Base-by-base conservation (phyloP, 2,797 vertebrate species). In the Phylloscopus collybita region DNA sequence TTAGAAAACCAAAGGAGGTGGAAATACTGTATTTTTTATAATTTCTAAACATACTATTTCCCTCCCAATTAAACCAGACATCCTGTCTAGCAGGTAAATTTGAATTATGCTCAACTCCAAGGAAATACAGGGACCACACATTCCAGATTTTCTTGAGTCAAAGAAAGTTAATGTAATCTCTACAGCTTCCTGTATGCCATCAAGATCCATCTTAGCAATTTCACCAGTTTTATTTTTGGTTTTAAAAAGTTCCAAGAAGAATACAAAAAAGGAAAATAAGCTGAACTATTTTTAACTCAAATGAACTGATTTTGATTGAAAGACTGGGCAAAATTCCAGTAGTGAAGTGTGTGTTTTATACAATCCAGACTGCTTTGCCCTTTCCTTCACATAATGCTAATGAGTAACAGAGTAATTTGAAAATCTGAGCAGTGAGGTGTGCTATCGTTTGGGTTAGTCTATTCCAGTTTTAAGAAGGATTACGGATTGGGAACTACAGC, bases 381-480 rank as follows among this genome's bases (percentile, higher is more conserved):
- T 86, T 96, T 88, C 36, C 85, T 88, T 90, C 80, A 27, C 38
- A 50, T 57, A 70, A 92, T 82, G 74, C 53, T 95, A 88, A 94
- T 71, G 34, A 95, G 53, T 23, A 82, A 73, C 36, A 84, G 73
- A 90, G 27, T 40, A 91, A 59, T 62, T 60, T 45, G 54, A 93
- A 93, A 90, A 86, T 72, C 66, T 86, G 93, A 83, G 85, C 79
- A 57, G 59, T 70, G 86, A 90, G 88, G 86, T 92, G 40, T 86
- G 64, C 64, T 80, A 4, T 4, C 8, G 0, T 73, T 93, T 80
- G 60, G 38, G 70, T 92, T 90, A 90, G 87, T 86, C 60, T 94
- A 44, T 79, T 66, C 64, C 62, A 81, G 91, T 40, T 61, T 96
- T 90, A 80, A 86, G 56, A 74, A 84, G 78, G 74, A 93, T 96